Evolutionary conservation across 2,888 invertebrate genomes (phyloP).

Genomic region (Callyntrura sp.): DNA sequence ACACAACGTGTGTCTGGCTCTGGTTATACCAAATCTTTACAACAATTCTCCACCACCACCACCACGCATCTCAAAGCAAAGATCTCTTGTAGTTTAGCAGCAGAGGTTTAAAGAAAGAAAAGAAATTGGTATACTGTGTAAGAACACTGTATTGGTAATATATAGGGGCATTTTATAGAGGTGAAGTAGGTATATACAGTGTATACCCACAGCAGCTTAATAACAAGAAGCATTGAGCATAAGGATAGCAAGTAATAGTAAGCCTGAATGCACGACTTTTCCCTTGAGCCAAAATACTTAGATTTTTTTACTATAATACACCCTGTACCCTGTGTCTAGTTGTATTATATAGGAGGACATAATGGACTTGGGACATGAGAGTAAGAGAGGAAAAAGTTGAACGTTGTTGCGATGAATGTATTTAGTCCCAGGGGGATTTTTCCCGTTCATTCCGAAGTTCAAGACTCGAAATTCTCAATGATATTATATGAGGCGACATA

Average conservation of each 20-base stretch:
- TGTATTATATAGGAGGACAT: not conserved
- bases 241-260: constrained; percentile 30
- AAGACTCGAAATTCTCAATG: constrained; percentile 78
- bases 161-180: not conserved
- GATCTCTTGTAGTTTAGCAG: constrained; percentile 23
- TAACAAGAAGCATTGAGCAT: not conserved
- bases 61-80: constrained; percentile 17
- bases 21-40: constrained; percentile 50
- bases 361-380: constrained; percentile 51
- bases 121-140: not conserved
- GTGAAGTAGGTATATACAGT: not conserved
- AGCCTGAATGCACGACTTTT: constrained; percentile 71
- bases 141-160: not conserved
- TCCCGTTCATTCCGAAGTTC: constrained; percentile 78
- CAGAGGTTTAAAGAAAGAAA: constrained; percentile 24
- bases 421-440: constrained; percentile 75
- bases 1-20: constrained; percentile 27
- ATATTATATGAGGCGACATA: constrained; percentile 58
- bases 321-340: constrained; percentile 18
- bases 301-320: constrained; percentile 43
- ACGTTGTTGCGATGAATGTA: constrained; percentile 65
- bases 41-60: constrained; percentile 29
- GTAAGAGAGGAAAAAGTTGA: constrained; percentile 35
- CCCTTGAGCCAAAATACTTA: constrained; percentile 62
- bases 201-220: not conserved